Percentiles rank a stretch among this genome's conserved stretches.
Evolutionary conservation across 2,113 vertebrate species (phyloP).

Genomic region (Triplophysa rosa): DNA sequence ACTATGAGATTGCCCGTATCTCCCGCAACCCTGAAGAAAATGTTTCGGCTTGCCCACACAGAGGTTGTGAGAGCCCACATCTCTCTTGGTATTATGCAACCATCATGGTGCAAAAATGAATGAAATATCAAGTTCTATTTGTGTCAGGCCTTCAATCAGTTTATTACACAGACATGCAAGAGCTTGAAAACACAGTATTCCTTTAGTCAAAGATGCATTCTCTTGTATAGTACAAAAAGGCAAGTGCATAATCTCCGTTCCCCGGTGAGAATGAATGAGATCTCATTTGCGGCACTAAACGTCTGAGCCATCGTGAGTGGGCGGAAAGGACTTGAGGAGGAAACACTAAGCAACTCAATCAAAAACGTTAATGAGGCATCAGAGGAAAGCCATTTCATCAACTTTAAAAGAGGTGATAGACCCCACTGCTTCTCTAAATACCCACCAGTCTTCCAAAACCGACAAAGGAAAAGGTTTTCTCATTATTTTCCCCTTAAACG

Average conservation of each 20-base stretch:
- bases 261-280: conserved; percentile 5
- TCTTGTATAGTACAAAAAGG: background rate
- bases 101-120: background rate
- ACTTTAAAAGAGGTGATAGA: conserved; percentile 31
- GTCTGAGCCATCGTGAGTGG: conserved; percentile 8
- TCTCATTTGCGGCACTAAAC: background rate
- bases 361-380: conserved; percentile 12
- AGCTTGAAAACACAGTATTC: background rate
- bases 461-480: background rate
- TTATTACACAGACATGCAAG: background rate
- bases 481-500: conserved; percentile 17
- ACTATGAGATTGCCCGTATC: background rate
- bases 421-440: conserved; percentile 1
- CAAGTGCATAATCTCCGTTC: background rate
- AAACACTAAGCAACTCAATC: conserved; percentile 23
- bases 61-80: background rate
- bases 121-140: too few species aligned
- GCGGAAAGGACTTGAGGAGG: background rate
- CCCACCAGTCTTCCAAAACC: conserved; percentile 5
- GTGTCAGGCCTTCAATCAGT: background rate
- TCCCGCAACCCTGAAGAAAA: background rate
- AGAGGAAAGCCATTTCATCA: conserved; percentile 29
- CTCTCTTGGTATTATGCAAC: background rate
- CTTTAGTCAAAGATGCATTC: background rate
- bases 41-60: background rate